phyloP scores from a whole-genome alignment of 2,888 invertebrate species.

The Drosophila infuscata region DNA sequence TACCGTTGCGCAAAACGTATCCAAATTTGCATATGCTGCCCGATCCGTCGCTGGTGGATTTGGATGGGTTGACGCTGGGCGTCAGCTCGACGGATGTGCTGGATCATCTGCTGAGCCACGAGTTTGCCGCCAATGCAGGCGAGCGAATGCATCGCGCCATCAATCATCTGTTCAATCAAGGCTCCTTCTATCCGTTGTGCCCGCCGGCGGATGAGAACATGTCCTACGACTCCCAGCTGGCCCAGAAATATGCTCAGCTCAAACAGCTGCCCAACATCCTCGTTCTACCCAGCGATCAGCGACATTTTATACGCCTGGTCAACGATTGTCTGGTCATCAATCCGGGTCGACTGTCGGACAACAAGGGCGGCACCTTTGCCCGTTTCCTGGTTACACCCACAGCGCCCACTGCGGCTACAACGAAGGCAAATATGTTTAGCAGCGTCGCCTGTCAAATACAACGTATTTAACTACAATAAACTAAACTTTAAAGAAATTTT shows the following conservation, averaged over 20 bases:
- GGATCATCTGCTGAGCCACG: constrained; percentile 92
- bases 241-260: constrained; percentile 90
- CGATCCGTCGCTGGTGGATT: constrained; percentile 92
- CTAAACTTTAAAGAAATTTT: background rate
- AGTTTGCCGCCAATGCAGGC: constrained; percentile 87
- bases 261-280: constrained; percentile 92
- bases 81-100: constrained; percentile 93
- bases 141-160: constrained; percentile 92
- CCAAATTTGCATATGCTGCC: constrained; percentile 89
- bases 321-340: constrained; percentile 93
- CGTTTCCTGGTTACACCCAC: constrained; percentile 87
- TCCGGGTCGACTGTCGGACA: constrained; percentile 93
- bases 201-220: constrained; percentile 88
- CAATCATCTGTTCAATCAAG: constrained; percentile 91
- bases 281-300: constrained; percentile 93
- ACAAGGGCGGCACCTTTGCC: constrained; percentile 91
- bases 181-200: constrained; percentile 92
- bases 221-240: constrained; percentile 89
- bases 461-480: constrained; percentile 52
- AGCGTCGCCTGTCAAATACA: constrained; percentile 86
- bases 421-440: constrained; percentile 82
- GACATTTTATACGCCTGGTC: constrained; percentile 92
- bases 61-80: constrained; percentile 92
- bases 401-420: constrained; percentile 73
- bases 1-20: constrained; percentile 86